These are phyloP conservation scores for Hafferia zeledoni DNA, from an alignment of 2,797 vertebrate genomes.

Conservation along the genomic window DNA sequence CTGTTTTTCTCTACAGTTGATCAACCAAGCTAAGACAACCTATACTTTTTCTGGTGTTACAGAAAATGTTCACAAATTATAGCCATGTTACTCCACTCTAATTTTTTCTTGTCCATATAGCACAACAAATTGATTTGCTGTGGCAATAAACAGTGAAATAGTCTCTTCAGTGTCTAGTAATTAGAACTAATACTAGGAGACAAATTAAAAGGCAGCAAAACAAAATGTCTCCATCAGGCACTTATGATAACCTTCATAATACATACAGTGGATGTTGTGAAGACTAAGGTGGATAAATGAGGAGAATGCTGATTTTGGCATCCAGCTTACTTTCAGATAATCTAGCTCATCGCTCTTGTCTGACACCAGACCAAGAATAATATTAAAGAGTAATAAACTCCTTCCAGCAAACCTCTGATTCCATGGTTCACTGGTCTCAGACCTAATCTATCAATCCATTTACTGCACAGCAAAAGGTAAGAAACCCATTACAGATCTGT, in stretches of 20 bases:
- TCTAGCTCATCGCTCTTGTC: constrained; percentile 79
- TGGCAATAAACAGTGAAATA: constrained; percentile 54
- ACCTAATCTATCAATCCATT: constrained; percentile 82
- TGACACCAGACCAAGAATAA: constrained; percentile 79
- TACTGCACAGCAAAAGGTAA: constrained; percentile 78
- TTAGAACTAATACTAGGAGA: constrained; percentile 65
- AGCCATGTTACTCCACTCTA: constrained; percentile 1
- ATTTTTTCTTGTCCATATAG: constrained; percentile 27
- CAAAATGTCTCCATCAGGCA: constrained; percentile 62
- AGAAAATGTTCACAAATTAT: constrained; percentile 61
- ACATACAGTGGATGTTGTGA: constrained; percentile 37
- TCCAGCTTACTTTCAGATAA: constrained; percentile 77
- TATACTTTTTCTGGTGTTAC: constrained; percentile 31
- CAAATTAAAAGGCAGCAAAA: constrained; percentile 69
- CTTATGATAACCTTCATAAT: constrained; percentile 69
- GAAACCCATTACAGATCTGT: constrained; percentile 78
- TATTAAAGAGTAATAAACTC: constrained; percentile 82
- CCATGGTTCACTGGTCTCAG: constrained; percentile 74
- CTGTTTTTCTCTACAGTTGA: constrained; percentile 55
- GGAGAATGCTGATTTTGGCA: constrained; percentile 74
- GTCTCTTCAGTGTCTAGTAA: constrained; percentile 53
- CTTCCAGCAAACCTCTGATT: constrained; percentile 75
- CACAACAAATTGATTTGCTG: constrained; percentile 62
- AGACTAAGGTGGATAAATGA: constrained; percentile 77
- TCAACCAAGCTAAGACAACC: constrained; percentile 31